Base-by-base conservation (phyloP, 2,888 invertebrate genomes). In the Odontocolon sp. region DNA sequence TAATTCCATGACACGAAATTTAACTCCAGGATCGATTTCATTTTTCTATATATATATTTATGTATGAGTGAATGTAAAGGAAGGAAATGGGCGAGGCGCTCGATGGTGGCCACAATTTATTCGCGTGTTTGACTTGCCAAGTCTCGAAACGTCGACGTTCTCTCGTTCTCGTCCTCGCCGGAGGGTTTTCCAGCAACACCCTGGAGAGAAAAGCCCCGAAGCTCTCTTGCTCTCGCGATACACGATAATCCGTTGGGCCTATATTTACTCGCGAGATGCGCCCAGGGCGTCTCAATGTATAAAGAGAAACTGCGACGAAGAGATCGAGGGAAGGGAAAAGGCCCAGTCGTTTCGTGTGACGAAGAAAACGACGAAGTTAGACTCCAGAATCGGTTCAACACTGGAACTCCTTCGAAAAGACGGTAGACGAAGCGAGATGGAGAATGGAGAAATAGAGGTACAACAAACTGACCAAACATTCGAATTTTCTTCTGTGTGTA, bases 121-220 rank as follows among this genome's bases (percentile, higher is more conserved):
- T 81, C 79, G 75, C 74, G 57, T 81, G 77, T 79, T 81, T 81
- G 79, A 81, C 79, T 81, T 81, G 77, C 79, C 79, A 79, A 81
- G 74, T 79, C 52, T 66, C 67, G 76, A 68, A 79, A 78, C 77
- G 77, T 73, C 74, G 71, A 31, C 36, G 64, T 50, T 57, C 66
- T 57, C 14, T 76, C 47, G 54, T 68, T 14, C 11, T 21, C 56
- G 54, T 54, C 28, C 14, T 42, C 42, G 42, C 18, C 42, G 31
- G 11, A 38, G 33, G 16, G 23, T 64, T 64, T 50, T 64, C 47
- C 38, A 23, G 14, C 21, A 31, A 36, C 64, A 26, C 8, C 6
- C 47, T 38, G 11, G 5, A 50, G 47, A 36, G 64, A 47, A 36
- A 36, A 33, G 14, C 1, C 38, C 2, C 38, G 8, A 21, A 33